Conservation (phyloP, 2,113 vertebrate genomes). For the Cettia cetti region DNA sequence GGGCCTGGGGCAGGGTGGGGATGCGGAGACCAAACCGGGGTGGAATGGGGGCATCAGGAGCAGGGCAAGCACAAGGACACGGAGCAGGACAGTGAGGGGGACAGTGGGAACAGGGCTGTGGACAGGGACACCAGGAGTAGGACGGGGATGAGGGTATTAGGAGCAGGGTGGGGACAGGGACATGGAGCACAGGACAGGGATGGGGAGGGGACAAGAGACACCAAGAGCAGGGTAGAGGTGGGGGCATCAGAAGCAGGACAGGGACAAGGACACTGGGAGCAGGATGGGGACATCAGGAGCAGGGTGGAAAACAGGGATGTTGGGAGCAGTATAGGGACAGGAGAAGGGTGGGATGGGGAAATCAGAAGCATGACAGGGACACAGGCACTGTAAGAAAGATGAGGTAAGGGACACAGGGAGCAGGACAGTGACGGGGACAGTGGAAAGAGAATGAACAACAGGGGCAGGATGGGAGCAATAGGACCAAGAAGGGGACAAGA, state of each 20-base stretch:
- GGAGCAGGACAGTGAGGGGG: not conserved
- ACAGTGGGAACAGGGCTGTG: not conserved
- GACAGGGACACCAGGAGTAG: not conserved
- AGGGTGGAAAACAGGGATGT: not conserved
- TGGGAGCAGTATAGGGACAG: no score
- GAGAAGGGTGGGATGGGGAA: not conserved
- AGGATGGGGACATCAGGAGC: not conserved
- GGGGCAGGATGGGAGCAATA: not conserved
- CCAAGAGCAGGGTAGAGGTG: not conserved
- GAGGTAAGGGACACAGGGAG: not conserved
- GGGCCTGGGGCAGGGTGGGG: not conserved
- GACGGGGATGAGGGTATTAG: not conserved
- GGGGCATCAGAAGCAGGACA: not conserved
- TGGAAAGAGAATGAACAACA: not conserved
- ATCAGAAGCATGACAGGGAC: not conserved
- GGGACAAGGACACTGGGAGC: not conserved
- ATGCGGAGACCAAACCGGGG: not conserved
- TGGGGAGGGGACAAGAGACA: not conserved
- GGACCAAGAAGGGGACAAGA: not conserved
- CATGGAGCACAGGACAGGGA: not conserved
- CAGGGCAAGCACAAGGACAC: not conserved
- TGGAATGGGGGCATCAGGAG: not conserved
- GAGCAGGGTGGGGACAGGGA: not conserved
- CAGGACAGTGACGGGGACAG: not conserved
- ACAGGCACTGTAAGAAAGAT: not conserved